These are phyloP conservation scores for Galago senegalensis DNA, from an alignment of 2,797 vertebrate genomes.

Conservation along the genomic window DNA sequence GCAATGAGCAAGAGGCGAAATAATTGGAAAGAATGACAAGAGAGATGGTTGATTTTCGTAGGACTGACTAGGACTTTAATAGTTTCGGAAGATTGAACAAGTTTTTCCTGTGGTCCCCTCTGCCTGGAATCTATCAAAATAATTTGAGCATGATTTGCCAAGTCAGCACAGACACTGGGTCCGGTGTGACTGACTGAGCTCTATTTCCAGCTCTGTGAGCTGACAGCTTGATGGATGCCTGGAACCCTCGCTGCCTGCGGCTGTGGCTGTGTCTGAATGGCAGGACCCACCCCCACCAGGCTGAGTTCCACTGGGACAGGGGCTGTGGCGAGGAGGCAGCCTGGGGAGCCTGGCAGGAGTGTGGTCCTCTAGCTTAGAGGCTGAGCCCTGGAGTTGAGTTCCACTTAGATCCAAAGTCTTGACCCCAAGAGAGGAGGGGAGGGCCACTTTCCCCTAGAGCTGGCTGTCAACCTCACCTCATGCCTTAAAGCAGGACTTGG, in stretches of 20 bases:
- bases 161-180: background rate
- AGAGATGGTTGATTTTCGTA: background rate
- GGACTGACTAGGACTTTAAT: background rate
- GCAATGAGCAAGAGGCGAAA: background rate
- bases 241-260: background rate
- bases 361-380: background rate
- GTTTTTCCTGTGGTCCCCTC: background rate
- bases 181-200: background rate
- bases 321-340: background rate
- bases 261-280: background rate
- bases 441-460: background rate
- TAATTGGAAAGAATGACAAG: constrained; percentile 8
- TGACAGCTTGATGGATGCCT: accelerated
- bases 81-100: background rate
- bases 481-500: background rate
- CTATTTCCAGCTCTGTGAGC: background rate
- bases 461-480: accelerated
- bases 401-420: background rate
- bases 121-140: constrained; percentile 16
- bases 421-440: background rate
- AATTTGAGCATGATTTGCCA: background rate
- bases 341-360: background rate
- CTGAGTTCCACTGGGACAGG: background rate
- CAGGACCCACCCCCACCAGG: background rate
- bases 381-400: background rate